These are phyloP conservation scores for Mus spretus DNA, from an alignment of 2,797 vertebrate genomes.

Conservation along the genomic window DNA sequence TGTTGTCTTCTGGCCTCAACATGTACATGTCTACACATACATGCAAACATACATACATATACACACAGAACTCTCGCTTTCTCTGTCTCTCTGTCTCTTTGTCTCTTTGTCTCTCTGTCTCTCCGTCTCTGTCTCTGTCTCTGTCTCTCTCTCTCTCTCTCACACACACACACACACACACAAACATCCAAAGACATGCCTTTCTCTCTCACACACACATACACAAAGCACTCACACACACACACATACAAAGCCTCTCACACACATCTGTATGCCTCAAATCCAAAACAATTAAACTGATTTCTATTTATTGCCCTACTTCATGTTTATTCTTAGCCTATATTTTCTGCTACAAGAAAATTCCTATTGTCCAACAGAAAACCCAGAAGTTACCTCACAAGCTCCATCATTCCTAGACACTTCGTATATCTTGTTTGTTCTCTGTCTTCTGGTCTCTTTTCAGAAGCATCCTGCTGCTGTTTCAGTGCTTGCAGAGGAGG, in stretches of 20 bases:
- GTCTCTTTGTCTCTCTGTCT: background rate
- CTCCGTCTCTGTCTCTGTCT: background rate
- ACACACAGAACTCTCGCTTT: background rate
- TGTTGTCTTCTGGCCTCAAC: background rate
- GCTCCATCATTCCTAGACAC: background rate
- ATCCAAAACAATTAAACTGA: slow-evolving; percentile 38
- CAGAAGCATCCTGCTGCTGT: background rate
- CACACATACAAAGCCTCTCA: background rate
- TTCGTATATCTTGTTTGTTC: background rate
- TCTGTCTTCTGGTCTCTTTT: background rate
- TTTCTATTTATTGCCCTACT: background rate
- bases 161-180: background rate
- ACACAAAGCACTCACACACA: background rate
- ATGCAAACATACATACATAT: background rate
- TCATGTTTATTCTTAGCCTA: background rate
- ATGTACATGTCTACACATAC: background rate
- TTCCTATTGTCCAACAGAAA: background rate
- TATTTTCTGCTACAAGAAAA: background rate
- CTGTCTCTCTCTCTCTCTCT: no score
- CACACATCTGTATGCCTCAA: background rate
- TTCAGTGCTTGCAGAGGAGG: background rate
- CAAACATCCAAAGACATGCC: background rate
- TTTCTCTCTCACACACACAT: background rate
- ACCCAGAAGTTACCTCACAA: background rate
- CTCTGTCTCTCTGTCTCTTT: no score